phyloP scores from a whole-genome alignment of 2,113 vertebrate genomes.

The Herpetotheres cachinnans region DNA sequence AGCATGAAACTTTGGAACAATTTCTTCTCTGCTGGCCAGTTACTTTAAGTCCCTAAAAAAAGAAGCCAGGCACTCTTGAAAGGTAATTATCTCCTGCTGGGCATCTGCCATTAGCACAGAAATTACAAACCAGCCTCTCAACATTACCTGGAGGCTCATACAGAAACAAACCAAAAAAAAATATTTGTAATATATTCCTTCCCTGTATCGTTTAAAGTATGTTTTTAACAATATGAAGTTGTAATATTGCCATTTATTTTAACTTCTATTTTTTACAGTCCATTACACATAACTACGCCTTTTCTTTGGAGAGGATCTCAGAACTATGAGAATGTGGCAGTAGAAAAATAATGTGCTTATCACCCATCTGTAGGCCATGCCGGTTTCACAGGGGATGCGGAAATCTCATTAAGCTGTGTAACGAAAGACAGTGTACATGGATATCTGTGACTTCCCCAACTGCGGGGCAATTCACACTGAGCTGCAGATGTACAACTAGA shows the following conservation, averaged over 20 bases:
- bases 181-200: neutral
- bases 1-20: neutral
- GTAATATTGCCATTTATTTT: neutral
- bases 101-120: neutral
- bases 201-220: neutral
- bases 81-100: conserved; percentile 35
- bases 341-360: neutral
- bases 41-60: neutral
- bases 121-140: neutral
- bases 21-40: neutral
- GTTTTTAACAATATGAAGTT: neutral
- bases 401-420: conserved; percentile 36
- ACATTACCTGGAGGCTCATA: neutral
- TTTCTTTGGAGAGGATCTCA: neutral
- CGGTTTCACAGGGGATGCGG: neutral
- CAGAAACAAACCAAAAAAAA: neutral
- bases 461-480: neutral
- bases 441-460: conserved; percentile 6
- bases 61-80: conserved; percentile 10
- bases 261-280: neutral
- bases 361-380: neutral
- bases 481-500: neutral
- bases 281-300: neutral
- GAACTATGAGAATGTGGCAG: neutral
- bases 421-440: neutral